Evolutionary conservation across 1,140 invertebrate genomes (phyloP).

Genomic region (Hirudo medicinalis): DNA sequence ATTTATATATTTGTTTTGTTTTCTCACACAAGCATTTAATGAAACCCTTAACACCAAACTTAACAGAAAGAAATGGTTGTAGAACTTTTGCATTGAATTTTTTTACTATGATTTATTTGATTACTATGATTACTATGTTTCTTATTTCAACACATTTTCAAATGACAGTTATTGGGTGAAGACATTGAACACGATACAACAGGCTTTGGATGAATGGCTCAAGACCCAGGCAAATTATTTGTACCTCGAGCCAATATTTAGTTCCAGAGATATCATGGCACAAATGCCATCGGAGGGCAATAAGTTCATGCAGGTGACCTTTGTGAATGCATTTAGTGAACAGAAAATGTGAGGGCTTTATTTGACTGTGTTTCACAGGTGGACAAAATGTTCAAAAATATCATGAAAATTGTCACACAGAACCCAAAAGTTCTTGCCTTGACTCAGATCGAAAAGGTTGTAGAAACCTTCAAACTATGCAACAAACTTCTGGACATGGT

Average conservation of each 20-base stretch:
- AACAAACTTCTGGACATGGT: conserved; percentile 17
- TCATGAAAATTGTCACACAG: conserved; percentile 69
- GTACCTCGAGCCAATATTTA: conserved; percentile 92
- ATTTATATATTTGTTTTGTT: too few relatives aligned
- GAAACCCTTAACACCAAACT: too few relatives aligned
- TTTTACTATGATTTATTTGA: too few relatives aligned
- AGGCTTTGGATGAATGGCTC: conserved; percentile 84
- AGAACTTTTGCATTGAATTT: too few relatives aligned
- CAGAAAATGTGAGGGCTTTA: background rate
- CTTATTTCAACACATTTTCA: too few relatives aligned
- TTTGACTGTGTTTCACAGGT: conserved; percentile 47
- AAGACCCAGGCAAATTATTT: conserved; percentile 91
- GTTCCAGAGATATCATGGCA: conserved; percentile 87
- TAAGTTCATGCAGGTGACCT: conserved; percentile 62
- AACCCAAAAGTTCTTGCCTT: conserved; percentile 71
- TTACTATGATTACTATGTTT: too few relatives aligned
- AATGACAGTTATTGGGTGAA: conserved; percentile 68
- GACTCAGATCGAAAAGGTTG: conserved; percentile 37
- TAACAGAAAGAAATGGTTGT: too few relatives aligned
- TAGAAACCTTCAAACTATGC: conserved; percentile 7
- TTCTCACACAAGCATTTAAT: too few relatives aligned
- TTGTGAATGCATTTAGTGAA: conserved; percentile 36
- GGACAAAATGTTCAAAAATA: conserved; percentile 83
- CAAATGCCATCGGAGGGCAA: conserved; percentile 86
- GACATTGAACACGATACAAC: conserved; percentile 75